phyloP scores from a whole-genome alignment of 2,888 invertebrate species.

The Drosophila nr. fundita region DNA sequence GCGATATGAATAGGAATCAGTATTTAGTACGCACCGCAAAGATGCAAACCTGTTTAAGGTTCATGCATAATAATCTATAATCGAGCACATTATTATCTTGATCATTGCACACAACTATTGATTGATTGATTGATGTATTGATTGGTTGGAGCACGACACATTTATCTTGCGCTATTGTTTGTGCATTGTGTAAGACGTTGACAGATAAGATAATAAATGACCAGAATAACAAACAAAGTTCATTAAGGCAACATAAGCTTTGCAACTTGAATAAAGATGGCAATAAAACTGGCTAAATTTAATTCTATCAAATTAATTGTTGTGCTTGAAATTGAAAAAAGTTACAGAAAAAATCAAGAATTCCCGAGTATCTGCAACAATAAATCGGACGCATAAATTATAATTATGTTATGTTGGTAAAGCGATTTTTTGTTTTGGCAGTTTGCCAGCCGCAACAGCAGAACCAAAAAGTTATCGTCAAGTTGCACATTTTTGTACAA shows the following conservation, averaged over 20 bases:
- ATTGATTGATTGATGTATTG: conserved; percentile 7
- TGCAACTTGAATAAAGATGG: neutral
- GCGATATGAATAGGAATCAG: conserved; percentile 39
- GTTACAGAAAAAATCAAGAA: neutral
- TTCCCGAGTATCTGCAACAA: conserved; percentile 12
- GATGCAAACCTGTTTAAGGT: conserved; percentile 48
- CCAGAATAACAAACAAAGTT: conserved; percentile 5
- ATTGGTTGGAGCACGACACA: conserved; percentile 9
- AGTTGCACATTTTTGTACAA: conserved; percentile 36
- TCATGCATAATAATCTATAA: conserved; percentile 35
- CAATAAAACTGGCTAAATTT: neutral
- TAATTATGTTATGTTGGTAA: conserved; percentile 55
- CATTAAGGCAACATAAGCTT: neutral
- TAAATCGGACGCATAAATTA: conserved; percentile 47
- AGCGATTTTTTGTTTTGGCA: conserved; percentile 41
- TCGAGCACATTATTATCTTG: conserved; percentile 41
- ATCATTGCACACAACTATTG: conserved; percentile 22
- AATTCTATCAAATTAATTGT: neutral
- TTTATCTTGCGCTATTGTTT: conserved; percentile 3
- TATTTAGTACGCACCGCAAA: conserved; percentile 23
- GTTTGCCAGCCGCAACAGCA: conserved; percentile 44
- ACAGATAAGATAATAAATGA: conserved; percentile 22
- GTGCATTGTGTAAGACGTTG: conserved; percentile 10
- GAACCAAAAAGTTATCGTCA: conserved; percentile 21
- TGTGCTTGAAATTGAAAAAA: neutral